Conservation (phyloP, 2,797 vertebrate species). For the Austrolebias charrua region DNA sequence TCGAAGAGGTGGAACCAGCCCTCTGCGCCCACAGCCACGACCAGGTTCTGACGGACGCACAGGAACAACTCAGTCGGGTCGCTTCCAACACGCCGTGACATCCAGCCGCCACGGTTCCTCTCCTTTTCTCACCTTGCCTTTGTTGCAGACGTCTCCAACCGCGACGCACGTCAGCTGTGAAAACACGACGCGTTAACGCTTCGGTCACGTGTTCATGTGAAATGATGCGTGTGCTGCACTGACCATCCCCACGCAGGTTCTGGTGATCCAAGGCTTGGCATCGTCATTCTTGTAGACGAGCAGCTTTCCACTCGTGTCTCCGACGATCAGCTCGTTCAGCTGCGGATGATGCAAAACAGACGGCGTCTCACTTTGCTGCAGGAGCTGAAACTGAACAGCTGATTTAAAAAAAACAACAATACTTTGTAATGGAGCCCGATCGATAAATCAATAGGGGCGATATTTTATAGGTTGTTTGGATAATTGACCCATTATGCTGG, state of each 20-base stretch:
- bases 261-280: slow-evolving; percentile 88
- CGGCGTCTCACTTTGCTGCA: neutral
- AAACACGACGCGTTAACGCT: slow-evolving; percentile 22
- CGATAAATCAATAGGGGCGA: too few relatives aligned
- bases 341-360: slow-evolving; percentile 41
- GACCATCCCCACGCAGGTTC: slow-evolving; percentile 93
- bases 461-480: too few relatives aligned
- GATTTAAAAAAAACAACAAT: neutral
- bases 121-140: slow-evolving; percentile 86
- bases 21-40: slow-evolving; percentile 93
- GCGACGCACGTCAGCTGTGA: slow-evolving; percentile 93
- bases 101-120: neutral
- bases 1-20: slow-evolving; percentile 98
- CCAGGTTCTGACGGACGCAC: slow-evolving; percentile 83
- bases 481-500: too few relatives aligned
- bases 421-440: too few relatives aligned
- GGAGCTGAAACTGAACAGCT: neutral
- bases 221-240: slow-evolving; percentile 40
- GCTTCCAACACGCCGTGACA: too few relatives aligned
- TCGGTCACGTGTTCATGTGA: neutral
- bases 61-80: neutral
- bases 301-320: slow-evolving; percentile 92
- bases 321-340: slow-evolving; percentile 94
- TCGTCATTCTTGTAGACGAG: slow-evolving; percentile 93
- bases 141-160: slow-evolving; percentile 94